phyloP scores from a whole-genome alignment of 2,113 vertebrate genomes.

The Eulacestoma nigropectus region DNA sequence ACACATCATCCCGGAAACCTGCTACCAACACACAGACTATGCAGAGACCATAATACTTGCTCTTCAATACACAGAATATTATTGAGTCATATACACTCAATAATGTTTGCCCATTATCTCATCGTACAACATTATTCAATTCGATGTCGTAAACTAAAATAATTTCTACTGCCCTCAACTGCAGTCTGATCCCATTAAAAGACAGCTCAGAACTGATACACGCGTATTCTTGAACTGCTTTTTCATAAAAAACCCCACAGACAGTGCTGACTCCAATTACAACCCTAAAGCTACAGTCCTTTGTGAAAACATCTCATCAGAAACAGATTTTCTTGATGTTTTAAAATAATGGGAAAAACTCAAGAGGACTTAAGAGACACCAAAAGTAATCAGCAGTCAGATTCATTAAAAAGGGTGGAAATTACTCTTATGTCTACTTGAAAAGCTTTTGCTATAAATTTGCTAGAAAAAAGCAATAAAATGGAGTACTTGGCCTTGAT shows the following conservation, averaged over 20 bases:
- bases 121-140: not conserved
- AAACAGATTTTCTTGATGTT: not conserved
- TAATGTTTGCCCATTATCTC: not conserved
- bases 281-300: not conserved
- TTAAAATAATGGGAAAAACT: not conserved
- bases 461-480: not conserved
- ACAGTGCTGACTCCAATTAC: not conserved
- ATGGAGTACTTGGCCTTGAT: not conserved
- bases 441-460: not conserved
- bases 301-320: not conserved
- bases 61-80: not conserved
- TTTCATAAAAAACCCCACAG: not conserved
- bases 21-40: not conserved
- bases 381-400: not conserved
- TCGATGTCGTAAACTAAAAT: not conserved
- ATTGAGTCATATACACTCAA: not conserved
- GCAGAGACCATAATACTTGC: not conserved
- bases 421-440: fast-evolving
- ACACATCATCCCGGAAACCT: not conserved
- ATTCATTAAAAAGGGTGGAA: not conserved
- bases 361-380: not conserved
- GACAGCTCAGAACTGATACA: not conserved
- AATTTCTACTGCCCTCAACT: not conserved
- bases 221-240: not conserved
- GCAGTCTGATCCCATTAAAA: not conserved